Evolutionary conservation across 2,113 vertebrate genomes (phyloP), one percentile per base, ranked within the genome.

Genomic region (Clarias gariepinus): DNA sequence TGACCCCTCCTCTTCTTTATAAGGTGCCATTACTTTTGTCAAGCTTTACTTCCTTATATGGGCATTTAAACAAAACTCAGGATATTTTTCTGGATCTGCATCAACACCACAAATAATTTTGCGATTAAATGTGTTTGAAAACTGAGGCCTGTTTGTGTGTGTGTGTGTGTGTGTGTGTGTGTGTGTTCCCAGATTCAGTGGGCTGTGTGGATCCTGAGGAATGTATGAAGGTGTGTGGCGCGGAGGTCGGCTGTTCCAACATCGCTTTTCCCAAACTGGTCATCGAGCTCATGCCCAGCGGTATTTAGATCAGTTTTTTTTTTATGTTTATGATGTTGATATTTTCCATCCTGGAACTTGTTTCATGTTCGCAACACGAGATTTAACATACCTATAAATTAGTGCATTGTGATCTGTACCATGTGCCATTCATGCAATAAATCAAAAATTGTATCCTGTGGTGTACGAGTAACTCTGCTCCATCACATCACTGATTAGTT

Each of bases 201-300:
- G 96, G 93, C 63, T 98, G 98, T 0, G 96, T 98, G 53, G 96
- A 97, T 81, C 97, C 98, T 0, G 92, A 97, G 0, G 97, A 97
- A 91, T 97, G 97, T 85, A 25, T 94, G 19, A 92, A 91, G 2
- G 96, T 96, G 88, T 97, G 97, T 0, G 96, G 96, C 21, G 91
- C 95, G 0, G 91, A 97, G 21, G 95, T 97, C 47, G 97, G 98
- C 87, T 99, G 98, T 91, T 98, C 97, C 93, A 98, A 95, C 94
- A 96, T 97, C 0, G 95, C 97, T 77, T 97, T 95, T 87, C 97
- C 97, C 86, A 97, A 96, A 90, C 93, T 98, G 91, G 96, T 98
- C 91, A 94, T 97, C 7, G 96, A 98, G 76, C 95, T 99, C 77
- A 97, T 98, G 97, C 97, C 97, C 41, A 93, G 93, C 0, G 96